Percentiles rank a stretch among this genome's conserved stretches.
These are phyloP conservation scores for Homarus gammarus DNA, from an alignment of 2,888 invertebrate species.

Conservation along the genomic window DNA sequence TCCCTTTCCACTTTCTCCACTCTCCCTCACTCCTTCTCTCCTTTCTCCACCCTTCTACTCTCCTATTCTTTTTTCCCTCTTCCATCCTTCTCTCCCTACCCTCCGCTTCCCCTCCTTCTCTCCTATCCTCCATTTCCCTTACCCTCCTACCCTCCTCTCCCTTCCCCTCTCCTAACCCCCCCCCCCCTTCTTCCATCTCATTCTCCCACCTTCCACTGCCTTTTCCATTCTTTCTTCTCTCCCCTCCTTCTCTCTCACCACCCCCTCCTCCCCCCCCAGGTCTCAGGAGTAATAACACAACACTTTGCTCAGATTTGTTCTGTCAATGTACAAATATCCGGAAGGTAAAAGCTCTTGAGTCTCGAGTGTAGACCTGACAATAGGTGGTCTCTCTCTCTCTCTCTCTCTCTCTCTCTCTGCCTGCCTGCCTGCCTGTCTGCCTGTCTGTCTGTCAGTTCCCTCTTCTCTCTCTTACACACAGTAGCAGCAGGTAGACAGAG, in stretches of 20 bases:
- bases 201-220: no score
- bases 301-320: slow-evolving; percentile 23
- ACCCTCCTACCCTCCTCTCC: neutral
- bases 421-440: no score
- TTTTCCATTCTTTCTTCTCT: no score
- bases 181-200: no score
- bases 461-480: no score
- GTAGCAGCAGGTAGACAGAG: no score
- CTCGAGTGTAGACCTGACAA: neutral
- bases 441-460: no score
- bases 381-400: no score
- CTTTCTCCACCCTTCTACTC: neutral
- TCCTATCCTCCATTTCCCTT: neutral
- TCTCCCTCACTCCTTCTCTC: neutral
- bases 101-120: neutral
- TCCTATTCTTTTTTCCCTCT: neutral
- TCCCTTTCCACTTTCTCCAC: no score
- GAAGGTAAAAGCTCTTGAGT: neutral
- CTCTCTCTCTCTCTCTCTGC: neutral
- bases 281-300: slow-evolving; percentile 15
- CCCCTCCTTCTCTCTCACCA: no score
- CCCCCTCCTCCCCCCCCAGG: neutral
- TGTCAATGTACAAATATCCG: slow-evolving; percentile 22
- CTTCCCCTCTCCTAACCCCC: no score
- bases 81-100: no score